Conservation (phyloP, 2,113 vertebrate genomes). For the Ctenomys sociabilis region DNA sequence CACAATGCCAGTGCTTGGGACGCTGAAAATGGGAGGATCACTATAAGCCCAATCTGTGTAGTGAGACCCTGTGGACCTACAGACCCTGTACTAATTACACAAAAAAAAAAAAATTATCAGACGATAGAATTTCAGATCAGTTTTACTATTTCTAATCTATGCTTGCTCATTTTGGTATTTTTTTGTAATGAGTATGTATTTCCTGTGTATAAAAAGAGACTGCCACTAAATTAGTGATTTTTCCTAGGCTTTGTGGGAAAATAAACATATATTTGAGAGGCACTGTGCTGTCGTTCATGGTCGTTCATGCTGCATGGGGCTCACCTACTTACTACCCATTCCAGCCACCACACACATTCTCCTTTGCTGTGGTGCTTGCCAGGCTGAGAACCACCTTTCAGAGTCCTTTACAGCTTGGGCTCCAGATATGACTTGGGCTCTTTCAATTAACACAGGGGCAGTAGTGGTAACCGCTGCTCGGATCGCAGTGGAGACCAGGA, state of each 20-base stretch:
- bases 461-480: background rate
- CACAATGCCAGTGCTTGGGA: no score
- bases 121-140: background rate
- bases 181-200: background rate
- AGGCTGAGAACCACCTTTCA: background rate
- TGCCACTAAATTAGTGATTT: background rate
- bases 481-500: background rate
- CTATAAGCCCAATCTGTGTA: no score
- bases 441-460: background rate
- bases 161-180: constrained; percentile 50
- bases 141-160: constrained; percentile 27
- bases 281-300: background rate
- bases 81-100: no score
- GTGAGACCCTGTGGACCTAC: no score
- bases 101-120: constrained; percentile 14
- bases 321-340: background rate
- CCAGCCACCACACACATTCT: background rate
- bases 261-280: background rate
- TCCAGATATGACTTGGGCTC: background rate
- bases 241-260: background rate
- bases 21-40: no score
- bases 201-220: background rate
- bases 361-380: background rate
- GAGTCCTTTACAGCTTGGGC: background rate
- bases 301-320: background rate